Evolutionary conservation across 2,113 vertebrate genomes (phyloP).

Genomic region (Caracal caracal): DNA sequence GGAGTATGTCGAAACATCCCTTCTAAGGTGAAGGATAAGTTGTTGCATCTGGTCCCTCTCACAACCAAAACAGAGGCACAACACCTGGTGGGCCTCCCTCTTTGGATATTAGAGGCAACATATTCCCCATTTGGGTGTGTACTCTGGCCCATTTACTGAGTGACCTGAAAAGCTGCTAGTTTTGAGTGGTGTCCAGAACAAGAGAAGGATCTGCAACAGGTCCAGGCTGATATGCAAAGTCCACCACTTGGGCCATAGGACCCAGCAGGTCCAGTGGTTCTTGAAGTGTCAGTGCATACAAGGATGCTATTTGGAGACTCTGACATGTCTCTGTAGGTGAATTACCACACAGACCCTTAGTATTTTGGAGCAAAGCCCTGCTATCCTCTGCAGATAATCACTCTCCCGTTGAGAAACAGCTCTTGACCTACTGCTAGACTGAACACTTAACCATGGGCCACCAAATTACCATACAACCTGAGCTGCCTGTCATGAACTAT

Average conservation of each 20-base stretch:
- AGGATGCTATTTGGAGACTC: background rate
- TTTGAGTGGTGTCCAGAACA: background rate
- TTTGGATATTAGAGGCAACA: background rate
- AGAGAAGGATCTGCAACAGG: background rate
- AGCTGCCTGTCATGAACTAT: background rate
- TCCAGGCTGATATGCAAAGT: background rate
- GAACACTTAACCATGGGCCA: background rate
- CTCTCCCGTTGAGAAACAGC: background rate
- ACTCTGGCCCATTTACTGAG: background rate
- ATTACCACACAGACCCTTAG: background rate
- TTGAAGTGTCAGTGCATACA: background rate
- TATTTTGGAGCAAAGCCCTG: background rate
- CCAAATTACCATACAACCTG: background rate
- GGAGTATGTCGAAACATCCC: background rate
- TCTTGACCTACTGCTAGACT: background rate
- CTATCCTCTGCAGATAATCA: background rate
- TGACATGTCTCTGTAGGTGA: background rate
- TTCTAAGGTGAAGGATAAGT: background rate
- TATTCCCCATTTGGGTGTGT: background rate
- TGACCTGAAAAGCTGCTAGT: background rate
- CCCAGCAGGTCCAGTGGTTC: background rate
- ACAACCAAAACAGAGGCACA: background rate
- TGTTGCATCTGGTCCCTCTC: background rate
- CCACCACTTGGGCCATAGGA: background rate
- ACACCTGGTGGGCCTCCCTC: background rate